Conservation (phyloP, 2,113 vertebrate species). For the Thamnophis sirtalis region DNA sequence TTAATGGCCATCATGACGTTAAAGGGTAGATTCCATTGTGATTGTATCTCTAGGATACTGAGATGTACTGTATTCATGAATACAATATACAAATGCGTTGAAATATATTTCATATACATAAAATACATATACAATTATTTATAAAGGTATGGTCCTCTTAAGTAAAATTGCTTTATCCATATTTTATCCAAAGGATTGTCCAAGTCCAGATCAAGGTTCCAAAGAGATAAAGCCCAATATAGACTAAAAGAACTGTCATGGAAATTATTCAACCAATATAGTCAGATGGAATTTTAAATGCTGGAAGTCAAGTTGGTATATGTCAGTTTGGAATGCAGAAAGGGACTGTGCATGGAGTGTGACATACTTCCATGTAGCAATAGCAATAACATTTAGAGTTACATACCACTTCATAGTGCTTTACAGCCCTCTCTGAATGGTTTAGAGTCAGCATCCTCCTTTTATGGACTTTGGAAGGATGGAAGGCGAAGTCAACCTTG, state of each 20-base stretch:
- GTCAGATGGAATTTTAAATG: neutral
- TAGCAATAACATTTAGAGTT: neutral
- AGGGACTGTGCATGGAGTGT: neutral
- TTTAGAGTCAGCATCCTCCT: neutral
- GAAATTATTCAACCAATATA: neutral
- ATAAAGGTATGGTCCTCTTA: neutral
- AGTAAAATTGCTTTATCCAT: neutral
- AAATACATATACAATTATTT: neutral
- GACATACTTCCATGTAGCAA: neutral
- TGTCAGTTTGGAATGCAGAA: neutral
- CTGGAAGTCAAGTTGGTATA: neutral
- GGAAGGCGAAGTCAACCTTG: neutral
- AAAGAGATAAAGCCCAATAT: neutral
- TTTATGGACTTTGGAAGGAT: neutral
- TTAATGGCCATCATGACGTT: no score
- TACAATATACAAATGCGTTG: neutral
- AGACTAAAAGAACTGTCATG: neutral
- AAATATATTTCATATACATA: neutral
- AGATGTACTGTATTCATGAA: neutral
- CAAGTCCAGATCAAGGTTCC: neutral
- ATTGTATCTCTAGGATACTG: no score
- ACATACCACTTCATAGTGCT: neutral
- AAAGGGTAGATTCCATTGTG: no score
- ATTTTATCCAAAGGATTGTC: neutral
- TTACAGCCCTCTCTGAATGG: neutral